phyloP scores from a whole-genome alignment of 1,140 invertebrate genomes.

The Tachypleus tridentatus region DNA sequence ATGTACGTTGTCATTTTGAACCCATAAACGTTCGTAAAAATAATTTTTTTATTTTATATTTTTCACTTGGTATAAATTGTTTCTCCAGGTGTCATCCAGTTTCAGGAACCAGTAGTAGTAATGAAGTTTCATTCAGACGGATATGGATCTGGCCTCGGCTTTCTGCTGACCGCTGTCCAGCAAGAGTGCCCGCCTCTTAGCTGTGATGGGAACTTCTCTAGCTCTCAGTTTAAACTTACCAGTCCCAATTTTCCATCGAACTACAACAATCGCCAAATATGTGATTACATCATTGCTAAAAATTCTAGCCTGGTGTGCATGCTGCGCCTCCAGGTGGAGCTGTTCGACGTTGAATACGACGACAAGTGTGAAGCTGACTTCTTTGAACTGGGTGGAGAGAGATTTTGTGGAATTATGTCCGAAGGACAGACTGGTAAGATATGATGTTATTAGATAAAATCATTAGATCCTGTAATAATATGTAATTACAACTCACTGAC shows the following conservation, averaged over 20 bases:
- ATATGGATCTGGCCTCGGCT: constrained; percentile 8
- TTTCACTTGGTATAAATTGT: too few relatives aligned
- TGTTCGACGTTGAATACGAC: constrained; percentile 17
- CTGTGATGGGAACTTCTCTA: constrained; percentile 10
- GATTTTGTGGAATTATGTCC: constrained; percentile 11
- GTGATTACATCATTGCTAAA: constrained; percentile 12
- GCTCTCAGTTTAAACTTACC: constrained; percentile 7
- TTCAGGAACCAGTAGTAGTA: constrained; percentile 3
- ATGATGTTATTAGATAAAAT: too few relatives aligned
- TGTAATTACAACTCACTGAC: too few relatives aligned
- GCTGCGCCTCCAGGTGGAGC: constrained; percentile 9
- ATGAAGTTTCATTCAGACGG: constrained; percentile 20
- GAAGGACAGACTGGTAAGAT: constrained; percentile 15
- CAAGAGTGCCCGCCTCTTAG: constrained; percentile 14
- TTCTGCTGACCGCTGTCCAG: constrained; percentile 19
- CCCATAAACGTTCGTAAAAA: too few relatives aligned
- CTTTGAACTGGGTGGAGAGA: constrained; percentile 10
- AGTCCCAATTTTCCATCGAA: constrained; percentile 15
- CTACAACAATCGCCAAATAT: constrained; percentile 15
- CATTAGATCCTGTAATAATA: too few relatives aligned
- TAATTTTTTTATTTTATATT: too few relatives aligned
- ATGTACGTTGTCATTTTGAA: too few relatives aligned
- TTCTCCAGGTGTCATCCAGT: too few relatives aligned
- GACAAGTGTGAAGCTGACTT: constrained; percentile 13
- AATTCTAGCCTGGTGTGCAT: constrained; percentile 8